Evolutionary conservation across 2,888 invertebrate genomes (phyloP).

Genomic region (Chelonus formosanus): DNA sequence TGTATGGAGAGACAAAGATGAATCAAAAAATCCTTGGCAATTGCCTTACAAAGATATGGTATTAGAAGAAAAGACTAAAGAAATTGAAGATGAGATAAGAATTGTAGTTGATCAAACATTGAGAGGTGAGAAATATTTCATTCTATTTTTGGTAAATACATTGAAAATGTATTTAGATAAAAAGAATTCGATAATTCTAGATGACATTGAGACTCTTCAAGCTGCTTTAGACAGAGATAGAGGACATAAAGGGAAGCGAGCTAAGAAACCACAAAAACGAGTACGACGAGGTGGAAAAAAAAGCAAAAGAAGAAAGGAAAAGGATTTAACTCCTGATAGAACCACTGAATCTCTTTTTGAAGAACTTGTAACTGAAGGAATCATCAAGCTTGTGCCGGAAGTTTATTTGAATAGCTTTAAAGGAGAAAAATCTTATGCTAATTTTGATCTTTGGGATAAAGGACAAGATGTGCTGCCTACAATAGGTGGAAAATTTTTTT

Average conservation of each 20-base stretch:
- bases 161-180: too few relatives aligned
- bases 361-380: constrained; percentile 89
- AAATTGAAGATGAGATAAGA: constrained; percentile 85
- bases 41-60: constrained; percentile 84
- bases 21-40: constrained; percentile 78
- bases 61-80: constrained; percentile 81
- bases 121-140: constrained; percentile 63
- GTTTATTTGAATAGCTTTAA: constrained; percentile 75
- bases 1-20: constrained; percentile 84
- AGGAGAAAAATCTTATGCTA: constrained; percentile 81
- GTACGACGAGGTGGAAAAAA: constrained; percentile 84
- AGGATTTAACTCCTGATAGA: constrained; percentile 91
- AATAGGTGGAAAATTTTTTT: constrained; percentile 48
- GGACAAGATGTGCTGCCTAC: constrained; percentile 70
- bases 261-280: constrained; percentile 82
- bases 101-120: constrained; percentile 82
- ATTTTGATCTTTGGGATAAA: constrained; percentile 67
- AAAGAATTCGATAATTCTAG: constrained; percentile 32
- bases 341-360: constrained; percentile 91
- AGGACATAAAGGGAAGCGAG: constrained; percentile 78
- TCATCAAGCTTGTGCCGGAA: constrained; percentile 82
- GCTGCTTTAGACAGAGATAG: constrained; percentile 78
- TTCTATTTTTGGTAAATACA: background rate
- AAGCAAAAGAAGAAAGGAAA: constrained; percentile 91
- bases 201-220: constrained; percentile 71